phyloP scores from a whole-genome alignment of 2,888 invertebrate species.

The Sinohyriopsis cumingii region DNA sequence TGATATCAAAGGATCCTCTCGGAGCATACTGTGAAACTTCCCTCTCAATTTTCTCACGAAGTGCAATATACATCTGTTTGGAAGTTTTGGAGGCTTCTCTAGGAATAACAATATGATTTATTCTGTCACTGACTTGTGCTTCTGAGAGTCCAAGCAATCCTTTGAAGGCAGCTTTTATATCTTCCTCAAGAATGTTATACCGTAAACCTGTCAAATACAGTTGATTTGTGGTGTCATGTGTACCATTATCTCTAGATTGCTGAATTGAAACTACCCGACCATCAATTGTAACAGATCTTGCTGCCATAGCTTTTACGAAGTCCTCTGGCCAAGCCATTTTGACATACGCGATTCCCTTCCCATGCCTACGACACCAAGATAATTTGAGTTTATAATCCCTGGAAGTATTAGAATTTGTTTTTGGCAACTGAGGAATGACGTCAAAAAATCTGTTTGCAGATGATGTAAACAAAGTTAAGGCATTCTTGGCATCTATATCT shows the following conservation, averaged over 20 bases:
- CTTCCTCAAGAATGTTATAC: too few species aligned
- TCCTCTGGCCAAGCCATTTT: constrained; percentile 28
- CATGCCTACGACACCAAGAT: constrained; percentile 48
- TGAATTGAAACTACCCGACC: too few species aligned
- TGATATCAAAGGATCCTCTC: too few species aligned
- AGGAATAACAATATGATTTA: constrained; percentile 26
- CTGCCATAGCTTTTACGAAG: too few species aligned
- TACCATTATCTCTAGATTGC: too few species aligned
- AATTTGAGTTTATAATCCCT: constrained; percentile 40
- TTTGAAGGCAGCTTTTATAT: too few species aligned
- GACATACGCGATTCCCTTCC: constrained; percentile 50
- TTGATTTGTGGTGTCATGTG: too few species aligned
- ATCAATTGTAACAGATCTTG: too few species aligned
- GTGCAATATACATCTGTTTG: not conserved
- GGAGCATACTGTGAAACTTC: constrained; percentile 14
- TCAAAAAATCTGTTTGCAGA: constrained; percentile 10
- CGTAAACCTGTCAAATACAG: too few species aligned
- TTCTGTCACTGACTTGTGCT: constrained; percentile 3
- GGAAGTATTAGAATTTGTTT: not conserved
- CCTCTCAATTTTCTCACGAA: not conserved
- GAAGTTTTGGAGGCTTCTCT: constrained; percentile 6
- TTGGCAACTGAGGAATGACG: constrained; percentile 12
- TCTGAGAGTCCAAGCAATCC: constrained; percentile 4
- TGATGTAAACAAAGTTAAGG: constrained; percentile 22
- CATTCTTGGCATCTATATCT: constrained; percentile 27